phyloP scores from a whole-genome alignment of 2,888 invertebrate species.

The Lepidochrysops patricia region DNA sequence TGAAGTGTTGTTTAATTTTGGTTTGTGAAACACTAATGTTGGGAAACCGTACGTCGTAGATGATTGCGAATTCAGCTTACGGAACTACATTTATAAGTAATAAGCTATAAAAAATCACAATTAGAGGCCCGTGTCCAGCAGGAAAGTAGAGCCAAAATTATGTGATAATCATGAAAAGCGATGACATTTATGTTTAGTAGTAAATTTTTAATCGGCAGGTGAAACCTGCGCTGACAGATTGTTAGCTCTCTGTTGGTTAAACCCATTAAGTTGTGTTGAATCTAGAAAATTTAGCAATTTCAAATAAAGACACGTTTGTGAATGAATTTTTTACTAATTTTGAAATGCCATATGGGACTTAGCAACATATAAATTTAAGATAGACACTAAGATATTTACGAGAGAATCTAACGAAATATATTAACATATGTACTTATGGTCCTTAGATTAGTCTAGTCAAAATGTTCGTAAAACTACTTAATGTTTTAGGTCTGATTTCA shows the following conservation, averaged over 20 bases:
- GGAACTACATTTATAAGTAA: not conserved
- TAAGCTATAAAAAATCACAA: not conserved
- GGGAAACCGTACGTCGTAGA: not conserved
- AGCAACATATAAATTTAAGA: slow-evolving; percentile 15
- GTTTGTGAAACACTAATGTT: not conserved
- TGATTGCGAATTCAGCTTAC: not conserved
- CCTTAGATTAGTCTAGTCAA: slow-evolving; percentile 50
- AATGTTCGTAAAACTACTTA: slow-evolving; percentile 22
- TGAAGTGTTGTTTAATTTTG: not conserved
- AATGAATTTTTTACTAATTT: not conserved
- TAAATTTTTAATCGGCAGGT: not conserved
- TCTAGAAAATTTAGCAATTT: not conserved
- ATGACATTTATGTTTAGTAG: slow-evolving; percentile 13
- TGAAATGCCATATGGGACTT: not conserved
- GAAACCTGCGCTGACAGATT: slow-evolving; percentile 17
- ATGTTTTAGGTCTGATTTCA: not conserved
- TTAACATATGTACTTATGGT: slow-evolving; percentile 40
- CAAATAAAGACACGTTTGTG: not conserved
- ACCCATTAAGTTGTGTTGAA: not conserved
- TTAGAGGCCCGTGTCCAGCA: not conserved
- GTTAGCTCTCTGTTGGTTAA: slow-evolving; percentile 19
- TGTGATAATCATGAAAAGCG: not conserved
- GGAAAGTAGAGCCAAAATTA: not conserved
- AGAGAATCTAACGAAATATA: slow-evolving; percentile 25
- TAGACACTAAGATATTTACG: slow-evolving; percentile 42